Base-by-base conservation (phyloP, 2,888 invertebrate species). In the Ptychoptera contaminata region DNA sequence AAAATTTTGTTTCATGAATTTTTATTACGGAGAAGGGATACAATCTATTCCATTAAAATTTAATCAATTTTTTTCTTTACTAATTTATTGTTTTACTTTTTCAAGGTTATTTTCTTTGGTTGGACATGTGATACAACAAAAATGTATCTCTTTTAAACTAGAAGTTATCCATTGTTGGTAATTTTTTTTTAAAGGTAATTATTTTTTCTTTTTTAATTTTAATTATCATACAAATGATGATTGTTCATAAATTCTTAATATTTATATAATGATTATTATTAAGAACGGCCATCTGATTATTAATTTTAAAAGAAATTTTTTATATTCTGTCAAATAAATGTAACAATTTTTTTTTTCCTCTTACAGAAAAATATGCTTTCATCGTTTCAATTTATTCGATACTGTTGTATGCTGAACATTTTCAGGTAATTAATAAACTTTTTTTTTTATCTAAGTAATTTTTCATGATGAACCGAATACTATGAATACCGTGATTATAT, bases 221-320 rank as follows among this genome's bases (percentile, higher is more conserved):
- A 8, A 34, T n/a, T 34, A 6, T 2, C 8, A 14, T 16, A 29
- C 23, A 16, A 12, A 45, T 47, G 47, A 47, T 44, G 47, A 47
- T 36, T 47, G 47, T 47, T 47, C 47, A 42, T 44, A 16, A 23
- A 44, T 31, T 34, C 32, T 44, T 44, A 40, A 47, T 34, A 31
- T 42, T 14, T 16, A 40, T 29, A 23, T 45, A 41, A 41, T 45
- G 47, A 47, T 34, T 34, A 44, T 36, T 15, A 16, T 44, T 44
- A 44, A 47, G 47, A 47, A 47, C 47, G 47, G 47, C 47, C 47
- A 47, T 31, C 47, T 47, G 47, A 47, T 35, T 8, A 15, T 30
- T 15, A 32, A 2, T 9, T n/a, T 39, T 16, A 32, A 30, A 34
- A 37, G 7, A 38, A n/a, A 16, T 12, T 12, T 6, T 30, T 40